These are phyloP conservation scores for Candoia aspera DNA, from an alignment of 2,113 vertebrate species.

Conservation along the genomic window DNA sequence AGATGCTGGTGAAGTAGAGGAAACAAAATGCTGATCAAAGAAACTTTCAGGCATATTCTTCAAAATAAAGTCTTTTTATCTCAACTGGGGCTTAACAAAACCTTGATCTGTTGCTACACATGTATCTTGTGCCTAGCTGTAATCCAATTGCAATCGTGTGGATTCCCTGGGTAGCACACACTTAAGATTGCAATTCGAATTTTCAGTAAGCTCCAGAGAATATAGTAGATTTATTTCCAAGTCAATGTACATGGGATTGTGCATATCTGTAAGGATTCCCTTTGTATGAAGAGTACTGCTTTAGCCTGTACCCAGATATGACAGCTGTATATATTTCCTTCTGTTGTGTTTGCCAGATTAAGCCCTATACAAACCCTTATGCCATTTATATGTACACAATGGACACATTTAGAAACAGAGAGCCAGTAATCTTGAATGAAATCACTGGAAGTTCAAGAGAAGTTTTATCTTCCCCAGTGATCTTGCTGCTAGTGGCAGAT, in stretches of 20 bases:
- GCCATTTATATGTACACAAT: neutral
- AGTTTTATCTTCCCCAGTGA: neutral
- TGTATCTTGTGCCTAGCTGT: neutral
- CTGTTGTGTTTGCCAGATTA: neutral
- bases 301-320: neutral
- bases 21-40: conserved; percentile 1
- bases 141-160: neutral
- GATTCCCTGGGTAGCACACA: neutral
- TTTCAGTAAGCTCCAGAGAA: neutral
- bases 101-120: neutral
- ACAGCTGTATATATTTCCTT: neutral
- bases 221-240: neutral
- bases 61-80: neutral
- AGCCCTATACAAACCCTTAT: neutral
- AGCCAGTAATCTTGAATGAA: neutral
- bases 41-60: neutral
- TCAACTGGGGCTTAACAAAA: neutral
- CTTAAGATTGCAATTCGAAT: neutral
- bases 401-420: neutral
- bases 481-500: neutral
- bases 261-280: neutral
- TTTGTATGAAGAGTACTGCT: neutral
- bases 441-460: neutral
- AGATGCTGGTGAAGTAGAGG: neutral
- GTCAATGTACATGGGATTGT: neutral